These are phyloP conservation scores for Carduelis carduelis DNA, from an alignment of 2,797 vertebrate genomes.

Conservation along the genomic window DNA sequence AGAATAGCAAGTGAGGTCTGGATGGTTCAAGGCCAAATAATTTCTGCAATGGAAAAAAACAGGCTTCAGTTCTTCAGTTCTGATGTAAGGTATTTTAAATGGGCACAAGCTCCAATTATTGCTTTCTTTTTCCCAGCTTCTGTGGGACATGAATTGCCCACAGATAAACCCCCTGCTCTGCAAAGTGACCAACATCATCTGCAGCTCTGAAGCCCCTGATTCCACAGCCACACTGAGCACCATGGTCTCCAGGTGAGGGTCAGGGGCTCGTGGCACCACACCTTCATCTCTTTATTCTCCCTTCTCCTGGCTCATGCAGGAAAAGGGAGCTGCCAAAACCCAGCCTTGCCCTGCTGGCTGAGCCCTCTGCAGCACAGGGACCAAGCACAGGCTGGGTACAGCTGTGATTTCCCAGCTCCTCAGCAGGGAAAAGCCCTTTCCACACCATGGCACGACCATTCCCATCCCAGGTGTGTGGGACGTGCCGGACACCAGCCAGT, in stretches of 20 bases:
- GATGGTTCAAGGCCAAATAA: conserved; percentile 56
- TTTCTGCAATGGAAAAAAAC: conserved; percentile 57
- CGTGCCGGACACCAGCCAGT: fast-evolving
- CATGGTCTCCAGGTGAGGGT: not conserved
- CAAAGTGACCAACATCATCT: not conserved
- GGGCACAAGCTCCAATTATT: conserved; percentile 28
- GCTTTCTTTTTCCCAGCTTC: conserved; percentile 31
- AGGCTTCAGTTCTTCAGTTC: conserved; percentile 47
- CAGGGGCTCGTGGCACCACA: fast-evolving
- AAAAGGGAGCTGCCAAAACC: not conserved
- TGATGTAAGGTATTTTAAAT: conserved; percentile 54
- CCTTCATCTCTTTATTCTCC: not conserved
- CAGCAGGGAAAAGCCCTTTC: not conserved
- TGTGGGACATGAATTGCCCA: conserved; percentile 19
- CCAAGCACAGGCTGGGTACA: fast-evolving
- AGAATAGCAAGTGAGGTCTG: conserved; percentile 58
- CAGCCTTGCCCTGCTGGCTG: not conserved
- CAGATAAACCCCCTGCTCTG: conserved; percentile 16
- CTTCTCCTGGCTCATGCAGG: fast-evolving
- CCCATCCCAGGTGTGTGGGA: not conserved
- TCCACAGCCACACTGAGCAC: fast-evolving
- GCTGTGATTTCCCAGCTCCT: fast-evolving
- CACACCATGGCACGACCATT: fast-evolving
- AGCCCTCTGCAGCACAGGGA: fast-evolving
- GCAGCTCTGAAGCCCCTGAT: not conserved